Percentiles rank a stretch among this genome's conserved stretches.
Evolutionary conservation across 2,888 invertebrate genomes (phyloP).

Genomic region (Drosophila mimica): DNA sequence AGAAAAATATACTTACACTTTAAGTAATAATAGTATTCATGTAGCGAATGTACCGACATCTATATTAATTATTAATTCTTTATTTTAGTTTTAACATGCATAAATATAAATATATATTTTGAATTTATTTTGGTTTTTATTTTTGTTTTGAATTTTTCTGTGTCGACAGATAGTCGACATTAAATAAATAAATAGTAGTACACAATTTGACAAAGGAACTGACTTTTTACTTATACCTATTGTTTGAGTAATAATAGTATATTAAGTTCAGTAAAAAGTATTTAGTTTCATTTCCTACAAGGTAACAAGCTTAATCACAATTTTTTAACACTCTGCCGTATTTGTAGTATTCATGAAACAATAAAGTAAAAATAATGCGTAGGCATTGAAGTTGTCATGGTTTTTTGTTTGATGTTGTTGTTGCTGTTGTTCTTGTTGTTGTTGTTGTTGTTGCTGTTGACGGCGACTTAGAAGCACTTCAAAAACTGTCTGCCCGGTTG

Average conservation of each 20-base stretch:
- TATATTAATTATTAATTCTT: too few relatives aligned
- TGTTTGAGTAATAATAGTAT: background rate
- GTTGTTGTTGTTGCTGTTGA: constrained; percentile 26
- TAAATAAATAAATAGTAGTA: background rate
- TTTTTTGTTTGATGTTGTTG: constrained; percentile 22
- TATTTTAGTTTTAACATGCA: background rate
- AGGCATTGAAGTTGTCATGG: constrained; percentile 57
- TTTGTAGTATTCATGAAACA: constrained; percentile 17
- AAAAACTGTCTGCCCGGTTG: constrained; percentile 61
- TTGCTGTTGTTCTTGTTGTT: constrained; percentile 19
- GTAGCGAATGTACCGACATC: too few relatives aligned
- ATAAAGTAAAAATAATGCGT: constrained; percentile 54
- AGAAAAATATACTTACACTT: too few relatives aligned
- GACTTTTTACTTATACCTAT: background rate
- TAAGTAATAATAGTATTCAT: too few relatives aligned
- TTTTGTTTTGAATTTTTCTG: background rate
- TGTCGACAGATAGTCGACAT: background rate
- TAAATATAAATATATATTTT: background rate
- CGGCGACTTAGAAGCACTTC: constrained; percentile 69
- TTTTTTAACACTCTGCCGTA: constrained; percentile 10
- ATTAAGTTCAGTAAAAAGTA: background rate
- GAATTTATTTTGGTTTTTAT: background rate
- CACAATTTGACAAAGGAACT: background rate
- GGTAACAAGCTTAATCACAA: constrained; percentile 6
- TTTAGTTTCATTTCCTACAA: background rate